Evolutionary conservation across 1,140 invertebrate genomes (phyloP), one percentile per base, ranked within the genome.

Genomic region (Propsilocerus akamusi): DNA sequence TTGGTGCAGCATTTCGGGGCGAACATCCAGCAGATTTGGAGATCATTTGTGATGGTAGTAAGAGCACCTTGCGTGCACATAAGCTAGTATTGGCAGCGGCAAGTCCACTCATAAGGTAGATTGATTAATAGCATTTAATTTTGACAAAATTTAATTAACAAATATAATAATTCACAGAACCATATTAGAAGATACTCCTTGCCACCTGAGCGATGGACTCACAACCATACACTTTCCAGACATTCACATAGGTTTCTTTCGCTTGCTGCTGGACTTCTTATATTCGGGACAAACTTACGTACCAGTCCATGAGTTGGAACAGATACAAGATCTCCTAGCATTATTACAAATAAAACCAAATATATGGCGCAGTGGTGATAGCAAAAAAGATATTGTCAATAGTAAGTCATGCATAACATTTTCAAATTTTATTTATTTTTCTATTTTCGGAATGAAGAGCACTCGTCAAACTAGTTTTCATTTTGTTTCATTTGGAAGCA

Each of bases 241-340:
- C 53, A 80, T 88, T 28, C 78, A 75, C 61, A 80, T 76, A 54
- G 75, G 72, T 32, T 80, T 86, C 59, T 76, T 87, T 64, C 75
- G 75, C 63, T 80, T 83, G 61, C 72, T 87, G 47, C 72, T 88
- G 53, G 80, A 86, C 59, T 87, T 87, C 61, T 66, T 88, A 46
- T 88, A 88, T 59, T 84, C 84, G 53, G 85, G 85, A 49, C 83
- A 88, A 67, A 83, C 83, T 54, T 81, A 81, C 63, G 77, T 72
- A n/a, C 72, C 86, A 75, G 84, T 82, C 32, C 75, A 75, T 56
- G 83, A 87, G 68, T 75, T 88, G 52, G 78, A 81, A 58, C 82
- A 81, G 52, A 73, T 88, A 62, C 76, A 82, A 65, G 83, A 86
- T 64, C 64, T 88, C 20, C 80, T 87, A 61, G 78, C 85, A 61